phyloP scores from a whole-genome alignment of 1,140 invertebrate genomes.

The Euura saliciscinereae region DNA sequence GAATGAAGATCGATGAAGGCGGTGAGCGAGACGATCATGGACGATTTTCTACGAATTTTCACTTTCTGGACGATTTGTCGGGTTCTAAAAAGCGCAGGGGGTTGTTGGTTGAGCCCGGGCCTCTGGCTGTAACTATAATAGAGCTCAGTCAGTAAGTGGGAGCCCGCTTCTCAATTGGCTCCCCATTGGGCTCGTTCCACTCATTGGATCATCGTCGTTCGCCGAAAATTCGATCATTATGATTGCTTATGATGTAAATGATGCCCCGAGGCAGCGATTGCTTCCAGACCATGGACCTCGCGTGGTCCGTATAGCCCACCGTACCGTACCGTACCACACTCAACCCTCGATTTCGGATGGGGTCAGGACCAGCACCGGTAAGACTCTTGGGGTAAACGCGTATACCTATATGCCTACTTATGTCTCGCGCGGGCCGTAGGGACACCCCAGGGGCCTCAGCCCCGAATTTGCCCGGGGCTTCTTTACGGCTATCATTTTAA shows the following conservation, averaged over 20 bases:
- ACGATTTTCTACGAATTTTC: not conserved
- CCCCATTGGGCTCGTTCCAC: slow-evolving; percentile 44
- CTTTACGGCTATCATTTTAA: slow-evolving; percentile 53
- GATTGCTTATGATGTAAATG: slow-evolving; percentile 63
- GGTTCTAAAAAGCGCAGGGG: slow-evolving; percentile 5
- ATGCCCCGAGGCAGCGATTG: slow-evolving; percentile 59
- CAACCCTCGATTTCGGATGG: not conserved
- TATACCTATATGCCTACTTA: not conserved
- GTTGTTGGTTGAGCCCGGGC: not conserved
- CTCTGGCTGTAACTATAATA: slow-evolving; percentile 1
- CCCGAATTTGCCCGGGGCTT: slow-evolving; percentile 42
- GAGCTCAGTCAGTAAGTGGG: slow-evolving; percentile 44
- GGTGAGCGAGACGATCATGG: too few species aligned
- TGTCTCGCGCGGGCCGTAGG: slow-evolving; percentile 15
- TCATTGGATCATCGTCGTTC: slow-evolving; percentile 60
- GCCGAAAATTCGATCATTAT: slow-evolving; percentile 62
- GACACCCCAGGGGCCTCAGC: slow-evolving; percentile 37
- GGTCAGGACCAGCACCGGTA: not conserved
- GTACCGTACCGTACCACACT: not conserved
- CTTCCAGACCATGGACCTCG: slow-evolving; percentile 54
- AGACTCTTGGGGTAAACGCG: not conserved
- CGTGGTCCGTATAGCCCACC: slow-evolving; percentile 22
- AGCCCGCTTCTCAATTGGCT: slow-evolving; percentile 59
- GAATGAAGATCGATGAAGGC: too few species aligned
- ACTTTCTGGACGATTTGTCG: slow-evolving; percentile 3